phyloP scores from a whole-genome alignment of 2,888 invertebrate genomes.

The Macrophya alboannulata region DNA sequence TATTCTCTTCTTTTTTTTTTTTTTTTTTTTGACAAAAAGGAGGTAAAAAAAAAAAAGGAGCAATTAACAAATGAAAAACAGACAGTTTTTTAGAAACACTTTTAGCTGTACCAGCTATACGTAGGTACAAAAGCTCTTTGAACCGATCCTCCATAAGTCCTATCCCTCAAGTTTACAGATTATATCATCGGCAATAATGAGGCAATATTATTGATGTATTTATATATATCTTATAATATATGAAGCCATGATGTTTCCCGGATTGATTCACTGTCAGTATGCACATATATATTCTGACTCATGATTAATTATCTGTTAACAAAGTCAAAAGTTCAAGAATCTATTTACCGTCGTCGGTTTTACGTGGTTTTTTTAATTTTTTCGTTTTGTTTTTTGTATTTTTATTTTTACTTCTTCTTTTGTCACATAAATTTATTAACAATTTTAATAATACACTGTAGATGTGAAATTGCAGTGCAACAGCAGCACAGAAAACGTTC shows the following conservation, averaged over 20 bases:
- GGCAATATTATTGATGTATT: not conserved
- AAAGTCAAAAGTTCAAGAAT: constrained; percentile 23
- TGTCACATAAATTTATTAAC: not conserved
- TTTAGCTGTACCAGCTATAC: not conserved
- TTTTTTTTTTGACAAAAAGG: not conserved
- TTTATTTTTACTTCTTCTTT: not conserved
- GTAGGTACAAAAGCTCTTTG: no score
- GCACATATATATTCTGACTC: constrained; percentile 6
- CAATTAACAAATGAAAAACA: not conserved
- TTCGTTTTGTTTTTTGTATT: not conserved
- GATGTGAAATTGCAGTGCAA: not conserved
- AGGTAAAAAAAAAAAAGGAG: not conserved
- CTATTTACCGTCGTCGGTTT: not conserved
- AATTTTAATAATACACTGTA: not conserved
- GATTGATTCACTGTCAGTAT: not conserved
- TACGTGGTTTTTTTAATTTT: not conserved
- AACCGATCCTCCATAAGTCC: no score
- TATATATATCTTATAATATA: not conserved
- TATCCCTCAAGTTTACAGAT: not conserved
- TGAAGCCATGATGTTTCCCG: not conserved
- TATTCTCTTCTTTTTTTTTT: not conserved
- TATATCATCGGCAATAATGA: constrained; percentile 1
- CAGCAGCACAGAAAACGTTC: no score
- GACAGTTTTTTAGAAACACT: not conserved
- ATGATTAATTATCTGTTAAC: constrained; percentile 15